phyloP scores from a whole-genome alignment of 1,140 invertebrate species.

The Plutomurus gul region DNA sequence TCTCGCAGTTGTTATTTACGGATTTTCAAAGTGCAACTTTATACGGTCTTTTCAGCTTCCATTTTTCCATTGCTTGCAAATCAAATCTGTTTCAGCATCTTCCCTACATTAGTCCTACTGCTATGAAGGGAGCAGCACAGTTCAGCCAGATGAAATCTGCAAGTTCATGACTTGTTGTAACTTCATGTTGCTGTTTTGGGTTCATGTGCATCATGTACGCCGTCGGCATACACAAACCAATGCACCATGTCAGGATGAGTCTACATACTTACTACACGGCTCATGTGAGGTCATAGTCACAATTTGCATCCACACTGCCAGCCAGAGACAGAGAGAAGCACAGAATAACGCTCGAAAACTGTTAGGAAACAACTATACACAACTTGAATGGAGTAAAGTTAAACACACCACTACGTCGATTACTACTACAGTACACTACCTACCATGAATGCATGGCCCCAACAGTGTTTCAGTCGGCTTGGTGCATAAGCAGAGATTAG shows the following conservation, averaged over 20 bases:
- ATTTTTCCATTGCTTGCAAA: constrained; percentile 21
- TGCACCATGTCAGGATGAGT: background rate
- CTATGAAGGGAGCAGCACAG: no score
- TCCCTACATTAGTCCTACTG: background rate
- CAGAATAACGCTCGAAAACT: no score
- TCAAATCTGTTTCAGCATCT: constrained; percentile 8
- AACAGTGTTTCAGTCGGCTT: no score
- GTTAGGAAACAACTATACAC: no score
- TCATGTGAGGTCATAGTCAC: constrained; percentile 4
- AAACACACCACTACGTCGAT: no score
- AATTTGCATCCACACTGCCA: background rate
- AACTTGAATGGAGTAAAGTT: no score
- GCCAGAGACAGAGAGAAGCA: no score
- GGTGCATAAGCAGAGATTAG: background rate
- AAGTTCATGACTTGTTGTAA: constrained; percentile 27
- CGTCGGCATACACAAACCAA: background rate
- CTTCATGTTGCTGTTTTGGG: constrained; percentile 26
- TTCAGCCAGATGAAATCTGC: constrained; percentile 7
- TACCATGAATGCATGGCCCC: no score
- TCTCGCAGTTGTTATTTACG: constrained; percentile 12
- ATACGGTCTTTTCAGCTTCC: background rate
- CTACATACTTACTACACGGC: background rate
- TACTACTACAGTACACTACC: no score
- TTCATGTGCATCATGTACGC: constrained; percentile 14
- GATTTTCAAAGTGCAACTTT: constrained; percentile 21